Conservation (phyloP, 2,888 invertebrate genomes). For the Cistogaster globosa region DNA sequence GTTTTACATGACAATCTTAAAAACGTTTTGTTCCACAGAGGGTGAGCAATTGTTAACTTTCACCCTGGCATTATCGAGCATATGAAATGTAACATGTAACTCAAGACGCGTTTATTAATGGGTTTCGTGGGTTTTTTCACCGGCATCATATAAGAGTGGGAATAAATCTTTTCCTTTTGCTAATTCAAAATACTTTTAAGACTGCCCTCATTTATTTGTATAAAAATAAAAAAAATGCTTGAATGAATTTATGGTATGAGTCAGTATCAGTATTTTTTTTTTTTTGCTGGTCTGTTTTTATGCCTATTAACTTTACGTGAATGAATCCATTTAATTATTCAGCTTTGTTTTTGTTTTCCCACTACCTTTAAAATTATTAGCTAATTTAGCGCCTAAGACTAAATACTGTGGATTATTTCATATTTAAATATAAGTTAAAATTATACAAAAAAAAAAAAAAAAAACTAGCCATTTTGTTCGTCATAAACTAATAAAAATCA, state of each 20-base stretch:
- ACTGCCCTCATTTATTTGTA: background rate
- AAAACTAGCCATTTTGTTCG: conserved; percentile 39
- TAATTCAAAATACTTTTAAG: background rate
- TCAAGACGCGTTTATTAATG: too few species aligned
- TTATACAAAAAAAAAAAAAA: too few species aligned
- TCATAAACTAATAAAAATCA: conserved; percentile 66
- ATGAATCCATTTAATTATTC: background rate
- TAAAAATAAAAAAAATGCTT: background rate
- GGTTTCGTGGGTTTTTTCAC: too few species aligned
- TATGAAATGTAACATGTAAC: too few species aligned
- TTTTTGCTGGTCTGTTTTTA: background rate
- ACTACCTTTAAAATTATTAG: conserved; percentile 15
- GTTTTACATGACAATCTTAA: too few species aligned
- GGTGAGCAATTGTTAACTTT: too few species aligned
- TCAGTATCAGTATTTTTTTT: background rate
- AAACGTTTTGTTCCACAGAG: too few species aligned
- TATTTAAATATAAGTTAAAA: conserved; percentile 25
- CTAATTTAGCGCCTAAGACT: conserved; percentile 32
- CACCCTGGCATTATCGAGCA: too few species aligned
- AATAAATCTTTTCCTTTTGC: too few species aligned
- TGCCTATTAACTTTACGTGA: conserved; percentile 17
- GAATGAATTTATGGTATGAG: background rate
- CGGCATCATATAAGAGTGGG: too few species aligned
- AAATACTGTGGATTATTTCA: conserved; percentile 10
- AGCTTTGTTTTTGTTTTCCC: conserved; percentile 2